phyloP scores from a whole-genome alignment of 92 coral and sea anemone species.

The Umimayanthus chanpuru region DNA sequence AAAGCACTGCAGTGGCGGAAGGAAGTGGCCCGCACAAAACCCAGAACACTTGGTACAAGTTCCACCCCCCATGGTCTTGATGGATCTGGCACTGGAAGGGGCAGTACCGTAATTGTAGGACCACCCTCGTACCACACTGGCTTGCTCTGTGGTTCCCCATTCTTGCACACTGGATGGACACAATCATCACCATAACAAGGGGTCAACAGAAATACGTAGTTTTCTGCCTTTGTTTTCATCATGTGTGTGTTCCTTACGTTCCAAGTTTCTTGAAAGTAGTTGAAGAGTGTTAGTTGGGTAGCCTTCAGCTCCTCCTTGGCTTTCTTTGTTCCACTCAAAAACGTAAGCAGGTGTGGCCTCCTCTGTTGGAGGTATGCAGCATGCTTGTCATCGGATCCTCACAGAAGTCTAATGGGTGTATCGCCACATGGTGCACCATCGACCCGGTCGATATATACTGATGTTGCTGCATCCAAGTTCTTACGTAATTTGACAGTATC shows the following conservation, averaged over 20 bases:
- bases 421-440: constrained; percentile 64
- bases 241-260: constrained; percentile 43
- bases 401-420: constrained; percentile 35
- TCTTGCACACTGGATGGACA: constrained; percentile 45
- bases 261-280: constrained; percentile 58
- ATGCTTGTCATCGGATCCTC: constrained; percentile 53
- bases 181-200: constrained; percentile 30
- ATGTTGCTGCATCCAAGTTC: constrained; percentile 53
- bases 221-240: constrained; percentile 16
- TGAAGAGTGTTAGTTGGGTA: constrained; percentile 46
- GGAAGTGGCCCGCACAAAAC: too few species aligned
- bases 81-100: constrained; percentile 48
- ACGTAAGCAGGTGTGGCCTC: constrained; percentile 43
- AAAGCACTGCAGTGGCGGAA: too few species aligned
- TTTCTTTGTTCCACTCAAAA: constrained; percentile 51
- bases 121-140: constrained; percentile 36
- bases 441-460: constrained; percentile 54
- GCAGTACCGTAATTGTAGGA: constrained; percentile 25
- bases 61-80: constrained; percentile 70
- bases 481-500: constrained; percentile 28
- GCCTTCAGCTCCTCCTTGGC: constrained; percentile 35
- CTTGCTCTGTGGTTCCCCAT: constrained; percentile 26
- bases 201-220: constrained; percentile 31
- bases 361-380: constrained; percentile 48
- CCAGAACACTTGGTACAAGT: not conserved